Base-by-base conservation (phyloP, 1,140 invertebrate species). In the Zaprionus lachaisei region DNA sequence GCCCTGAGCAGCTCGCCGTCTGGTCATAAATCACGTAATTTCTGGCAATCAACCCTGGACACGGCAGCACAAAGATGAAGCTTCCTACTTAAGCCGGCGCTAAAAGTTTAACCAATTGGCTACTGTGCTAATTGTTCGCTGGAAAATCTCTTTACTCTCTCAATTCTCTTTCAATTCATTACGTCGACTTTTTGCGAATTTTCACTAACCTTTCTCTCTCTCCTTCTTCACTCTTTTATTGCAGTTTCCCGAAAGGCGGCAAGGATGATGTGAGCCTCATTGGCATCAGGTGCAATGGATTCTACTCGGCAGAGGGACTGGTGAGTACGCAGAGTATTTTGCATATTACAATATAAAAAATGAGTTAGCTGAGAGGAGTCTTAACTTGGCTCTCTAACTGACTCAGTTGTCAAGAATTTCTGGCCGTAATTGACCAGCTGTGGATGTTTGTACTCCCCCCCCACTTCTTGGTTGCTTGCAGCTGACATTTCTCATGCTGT, bases 231-330 rank as follows among this genome's bases (percentile, higher is more conserved):
- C n/a, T 55, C 24, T 49, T 85, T 67, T 67, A 34, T 67, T 85
- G 47, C 77, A 90, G 85, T 76, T 80, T 85, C 49, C 79, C 77
- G 28, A 80, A 73, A 79, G 73, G 14, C 5, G 69, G 68, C 76
- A 80, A 77, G 44, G 65, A 70, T 37, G 79, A 66, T 65, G 31
- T 58, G 20, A 78, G 41, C 65, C 56, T 79, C n/a, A 70, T 74
- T 62, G 79, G 66, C 26, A 67, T 64, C 57, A 61, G 58, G 20
- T 67, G 47, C 24, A 79, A 61, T 51, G 51, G 55, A 22, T 62
- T 60, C 60, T 17, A 17, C 41, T 47, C n/a, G 41, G 17, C 20
- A 6, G 76, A 73, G 15, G 71, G 73, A 26, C 64, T 90, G 85
- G 85, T 90, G 66, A 80, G 85, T 76, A 63, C 63, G 26, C 9